Percentiles rank a stretch among this genome's conserved stretches.
These are phyloP conservation scores for Malthinus flaveolus DNA, from an alignment of 2,888 invertebrate genomes.

Conservation along the genomic window DNA sequence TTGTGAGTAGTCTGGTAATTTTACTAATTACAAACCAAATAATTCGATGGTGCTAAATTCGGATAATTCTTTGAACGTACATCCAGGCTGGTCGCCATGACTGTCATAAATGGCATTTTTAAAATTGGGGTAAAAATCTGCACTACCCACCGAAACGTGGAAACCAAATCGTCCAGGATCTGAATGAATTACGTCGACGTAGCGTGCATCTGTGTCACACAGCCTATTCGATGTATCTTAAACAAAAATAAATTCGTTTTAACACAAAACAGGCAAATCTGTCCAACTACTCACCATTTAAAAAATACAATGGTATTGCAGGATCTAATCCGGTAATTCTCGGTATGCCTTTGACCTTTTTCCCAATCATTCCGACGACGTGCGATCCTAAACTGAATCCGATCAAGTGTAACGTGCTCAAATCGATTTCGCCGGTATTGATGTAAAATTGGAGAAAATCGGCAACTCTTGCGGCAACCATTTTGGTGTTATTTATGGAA, in stretches of 20 bases:
- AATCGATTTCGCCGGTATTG: slow-evolving; percentile 58
- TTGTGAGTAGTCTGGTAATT: too few relatives aligned
- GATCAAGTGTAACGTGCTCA: slow-evolving; percentile 66
- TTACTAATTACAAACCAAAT: not conserved
- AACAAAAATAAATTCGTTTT: too few relatives aligned
- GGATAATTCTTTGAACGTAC: slow-evolving; percentile 39
- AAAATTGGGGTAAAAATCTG: slow-evolving; percentile 63
- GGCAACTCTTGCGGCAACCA: slow-evolving; percentile 68
- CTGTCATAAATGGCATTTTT: slow-evolving; percentile 49
- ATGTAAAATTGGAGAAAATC: slow-evolving; percentile 69
- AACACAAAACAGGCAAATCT: too few relatives aligned
- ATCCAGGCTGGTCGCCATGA: slow-evolving; percentile 51
- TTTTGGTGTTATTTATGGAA: slow-evolving; percentile 71
- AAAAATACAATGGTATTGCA: slow-evolving; percentile 73
- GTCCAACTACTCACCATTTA: too few relatives aligned
- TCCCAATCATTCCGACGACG: slow-evolving; percentile 76
- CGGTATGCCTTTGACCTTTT: slow-evolving; percentile 51
- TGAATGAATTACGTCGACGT: slow-evolving; percentile 65
- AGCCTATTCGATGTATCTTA: too few relatives aligned
- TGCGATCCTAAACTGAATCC: slow-evolving; percentile 77
- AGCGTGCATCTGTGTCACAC: slow-evolving; percentile 56
- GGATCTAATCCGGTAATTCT: slow-evolving; percentile 67
- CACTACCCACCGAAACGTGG: slow-evolving; percentile 62
- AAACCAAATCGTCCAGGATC: slow-evolving; percentile 63
- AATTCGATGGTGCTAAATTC: not conserved